Evolutionary conservation across 2,797 vertebrate species (phyloP), one percentile per base, ranked within the genome.

Genomic region (Eutrigla gurnardus): DNA sequence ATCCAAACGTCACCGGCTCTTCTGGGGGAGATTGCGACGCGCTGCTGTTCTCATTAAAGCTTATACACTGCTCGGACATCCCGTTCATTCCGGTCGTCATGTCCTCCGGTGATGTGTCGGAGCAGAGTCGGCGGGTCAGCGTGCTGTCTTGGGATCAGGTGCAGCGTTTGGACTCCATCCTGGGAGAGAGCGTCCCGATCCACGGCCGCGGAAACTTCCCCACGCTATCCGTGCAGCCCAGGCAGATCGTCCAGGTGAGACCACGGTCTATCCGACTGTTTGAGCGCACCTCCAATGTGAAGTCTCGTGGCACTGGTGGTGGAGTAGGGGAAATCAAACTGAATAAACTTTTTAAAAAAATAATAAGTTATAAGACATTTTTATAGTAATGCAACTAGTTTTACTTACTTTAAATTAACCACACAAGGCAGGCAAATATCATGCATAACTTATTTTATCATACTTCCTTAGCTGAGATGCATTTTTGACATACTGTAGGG

Each of bases 201-300:
- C 97, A 98, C 91, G 97, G 97, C 75, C 94, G 97, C 6, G 97
- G 97, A 0, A 98, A 97, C 93, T 98, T 98, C 93, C 97, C 97
- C 57, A 98, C 97, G 49, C 94, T 98, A 73, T 95, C 96, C 15
- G 95, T 97, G 76, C 94, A 95, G 82, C 97, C 97, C 4, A 92
- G 96, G 55, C 96, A 96, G 83, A 95, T 98, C 83, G 96, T 98
- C 17, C 96, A 93, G 91, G 92, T 93, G 81, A 88, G 88, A 77
- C 4, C 50, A 3, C 17, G 3, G 18, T 52, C 32, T 0, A 17
- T 12, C 7, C n/a, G 1, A 8, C 17, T 47, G 9, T 49, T 6
- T 25, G 25, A 25, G 25, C 25, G 25, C 25, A 25, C 25, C 25
- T 0, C 18, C 7, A 4, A 25, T 5, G n/a, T 11, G 18, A 52